Conservation (phyloP, 2,113 vertebrate species). For the Myotis lucifugus region DNA sequence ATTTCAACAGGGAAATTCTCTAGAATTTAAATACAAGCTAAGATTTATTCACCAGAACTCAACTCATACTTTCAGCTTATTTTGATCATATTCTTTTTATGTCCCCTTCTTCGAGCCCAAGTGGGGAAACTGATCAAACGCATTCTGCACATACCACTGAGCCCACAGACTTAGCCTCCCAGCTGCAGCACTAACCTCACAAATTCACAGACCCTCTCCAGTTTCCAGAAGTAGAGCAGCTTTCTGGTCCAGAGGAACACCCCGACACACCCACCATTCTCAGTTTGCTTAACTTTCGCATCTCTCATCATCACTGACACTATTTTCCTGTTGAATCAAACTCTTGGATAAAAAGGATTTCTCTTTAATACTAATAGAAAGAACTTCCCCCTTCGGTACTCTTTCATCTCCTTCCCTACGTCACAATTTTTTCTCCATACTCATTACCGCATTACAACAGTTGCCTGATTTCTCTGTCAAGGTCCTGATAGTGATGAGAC, state of each 20-base stretch:
- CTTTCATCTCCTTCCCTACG: neutral
- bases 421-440: neutral
- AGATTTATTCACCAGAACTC: slow-evolving; percentile 72
- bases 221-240: slow-evolving; percentile 79
- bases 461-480: slow-evolving; percentile 59
- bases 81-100: slow-evolving; percentile 78
- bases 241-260: slow-evolving; percentile 68
- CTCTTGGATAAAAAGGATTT: slow-evolving; percentile 24
- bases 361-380: neutral
- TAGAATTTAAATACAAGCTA: slow-evolving; percentile 73
- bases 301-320: slow-evolving; percentile 67
- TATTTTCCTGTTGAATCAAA: slow-evolving; percentile 63
- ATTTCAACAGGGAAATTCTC: slow-evolving; percentile 50
- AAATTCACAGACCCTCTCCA: slow-evolving; percentile 81
- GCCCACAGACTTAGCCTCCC: slow-evolving; percentile 84
- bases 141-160: slow-evolving; percentile 86
- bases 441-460: neutral
- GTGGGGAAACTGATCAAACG: slow-evolving; percentile 86
- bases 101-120: slow-evolving; percentile 80
- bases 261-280: slow-evolving; percentile 54
- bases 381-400: neutral
- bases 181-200: slow-evolving; percentile 84
- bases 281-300: slow-evolving; percentile 66
- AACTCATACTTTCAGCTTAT: slow-evolving; percentile 74
- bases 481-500: slow-evolving; percentile 18